Base-by-base conservation (phyloP, 2,888 invertebrate genomes). In the Gnatocerus cornutus region DNA sequence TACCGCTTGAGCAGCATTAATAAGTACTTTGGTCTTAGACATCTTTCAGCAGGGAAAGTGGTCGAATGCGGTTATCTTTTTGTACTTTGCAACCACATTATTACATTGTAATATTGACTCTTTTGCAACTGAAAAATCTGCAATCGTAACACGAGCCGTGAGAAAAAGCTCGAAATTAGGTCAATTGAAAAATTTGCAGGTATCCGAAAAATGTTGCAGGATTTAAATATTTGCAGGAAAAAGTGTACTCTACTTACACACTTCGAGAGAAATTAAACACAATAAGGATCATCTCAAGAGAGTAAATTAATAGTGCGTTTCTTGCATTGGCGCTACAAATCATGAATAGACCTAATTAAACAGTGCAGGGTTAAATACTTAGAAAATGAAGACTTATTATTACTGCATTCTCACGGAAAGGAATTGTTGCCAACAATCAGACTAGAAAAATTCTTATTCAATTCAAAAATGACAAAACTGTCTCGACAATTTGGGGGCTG, bases 11-110 rank as follows among this genome's bases (percentile, higher is more conserved):
- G 13, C 14, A 14, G 63, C 45, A 64, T 41, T 50, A 63, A 13
- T 50, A 37, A 39, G 14, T 39, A 41, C 46, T 16, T 12, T 30
- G 33, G 37, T 56, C 46, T 65, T 65, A 39, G 56, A 55, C 64
- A 55, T 65, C 65, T 65, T 48, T 45, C 21, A 63, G 29, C 45
- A 63, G 67, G 71, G 71, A 71, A 71, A 71, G 71, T 71, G 66
- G 61, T 29, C 30, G 56, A 48, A 46, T 65, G 65, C 41, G 55
- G 48, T 65, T 65, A 48, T 65, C 65, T 65, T 52, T 63, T 63
- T 63, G 52, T 52, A 52, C 37, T 43, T 63, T 43, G 45, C 43
- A 29, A 41, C 53, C 33, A 43, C 53, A 53, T 55, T 56, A 65
- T 56, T 65, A 46, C 56, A 65, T 65, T 65, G 65, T 46, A 55